Evolutionary conservation across 2,797 vertebrate species (phyloP), one percentile per base, ranked within the genome.

Genomic region (Danio jaintianensis): DNA sequence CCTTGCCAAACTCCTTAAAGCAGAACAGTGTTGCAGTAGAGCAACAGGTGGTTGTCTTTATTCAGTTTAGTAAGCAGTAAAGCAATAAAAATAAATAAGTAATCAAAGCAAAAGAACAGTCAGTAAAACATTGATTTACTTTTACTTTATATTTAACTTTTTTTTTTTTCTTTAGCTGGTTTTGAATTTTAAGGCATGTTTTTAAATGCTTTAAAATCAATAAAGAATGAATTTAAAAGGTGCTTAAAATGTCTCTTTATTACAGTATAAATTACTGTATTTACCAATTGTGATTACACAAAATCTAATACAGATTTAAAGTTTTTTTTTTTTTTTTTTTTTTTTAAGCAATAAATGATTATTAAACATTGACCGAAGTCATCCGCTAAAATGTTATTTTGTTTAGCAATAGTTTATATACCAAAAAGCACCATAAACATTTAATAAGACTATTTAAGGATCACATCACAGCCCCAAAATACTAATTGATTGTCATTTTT

Each of bases 181-280:
- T 95, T 95, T 95, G 92, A 93, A 95, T 92, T 96, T 95, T 90
- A 92, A 91, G 94, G 95, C 95, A 96, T 97, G 96, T 96, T 94
- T 93, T 92, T 95, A 86, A 91, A 93, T 92, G 92, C 96, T 97
- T 97, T 95, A 93, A 95, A 82, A 95, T 96, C 94, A 97, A 96
- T 97, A 97, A 97, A 97, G 91, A 95, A 92, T 90, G 88, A 93
- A 92, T 92, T 94, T 93, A 93, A 94, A 90, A 87, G 89, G 85
- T 85, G 52, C 36, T 8, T 84, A n/a, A 50, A 58, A 29, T 73
- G 42, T 13, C 20, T 47, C 6, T 15, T 73, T 59, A 12, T 47
- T 73, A 16, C 22, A 36, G 42, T 66, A 48, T 66, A 29, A 68
- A 15, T 16, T 6, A 16, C 22, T 67, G 13, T 68, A 50, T 68